Evolutionary conservation across 2,113 vertebrate genomes (phyloP).

Genomic region (Oceanites oceanicus): DNA sequence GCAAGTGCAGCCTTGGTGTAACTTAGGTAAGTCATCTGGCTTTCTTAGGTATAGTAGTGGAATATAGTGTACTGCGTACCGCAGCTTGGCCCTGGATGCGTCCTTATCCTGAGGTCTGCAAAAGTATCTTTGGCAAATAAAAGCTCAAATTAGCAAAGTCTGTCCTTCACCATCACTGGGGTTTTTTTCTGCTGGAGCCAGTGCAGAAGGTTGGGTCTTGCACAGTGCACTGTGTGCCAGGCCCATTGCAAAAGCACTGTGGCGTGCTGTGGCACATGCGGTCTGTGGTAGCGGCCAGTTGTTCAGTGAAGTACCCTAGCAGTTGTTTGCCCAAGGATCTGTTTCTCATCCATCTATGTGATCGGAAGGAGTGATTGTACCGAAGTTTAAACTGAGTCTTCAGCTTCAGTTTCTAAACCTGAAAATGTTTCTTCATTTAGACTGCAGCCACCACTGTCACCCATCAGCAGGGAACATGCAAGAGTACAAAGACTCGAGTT

Average conservation of each 20-base stretch:
- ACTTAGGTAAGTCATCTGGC: fast-evolving
- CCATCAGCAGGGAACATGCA: background rate
- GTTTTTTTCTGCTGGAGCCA: background rate
- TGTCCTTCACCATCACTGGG: background rate
- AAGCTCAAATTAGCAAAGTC: background rate
- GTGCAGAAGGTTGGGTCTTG: background rate
- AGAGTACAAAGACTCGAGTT: background rate
- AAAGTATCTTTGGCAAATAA: background rate
- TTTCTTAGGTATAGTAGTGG: background rate
- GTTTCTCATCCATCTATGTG: background rate
- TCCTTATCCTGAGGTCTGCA: background rate
- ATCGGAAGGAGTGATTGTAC: background rate
- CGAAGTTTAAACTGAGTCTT: background rate
- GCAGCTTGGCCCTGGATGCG: background rate
- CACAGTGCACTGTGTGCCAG: background rate
- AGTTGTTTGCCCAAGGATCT: background rate
- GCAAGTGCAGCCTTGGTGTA: background rate
- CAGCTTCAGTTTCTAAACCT: background rate
- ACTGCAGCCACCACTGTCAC: background rate
- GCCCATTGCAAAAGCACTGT: background rate
- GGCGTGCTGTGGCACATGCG: background rate
- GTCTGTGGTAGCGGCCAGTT: background rate
- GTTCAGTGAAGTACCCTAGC: background rate
- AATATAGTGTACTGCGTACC: background rate
- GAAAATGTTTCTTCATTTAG: background rate